These are phyloP conservation scores for Acanthurus tractus DNA, from an alignment of 2,797 vertebrate genomes.

Conservation along the genomic window DNA sequence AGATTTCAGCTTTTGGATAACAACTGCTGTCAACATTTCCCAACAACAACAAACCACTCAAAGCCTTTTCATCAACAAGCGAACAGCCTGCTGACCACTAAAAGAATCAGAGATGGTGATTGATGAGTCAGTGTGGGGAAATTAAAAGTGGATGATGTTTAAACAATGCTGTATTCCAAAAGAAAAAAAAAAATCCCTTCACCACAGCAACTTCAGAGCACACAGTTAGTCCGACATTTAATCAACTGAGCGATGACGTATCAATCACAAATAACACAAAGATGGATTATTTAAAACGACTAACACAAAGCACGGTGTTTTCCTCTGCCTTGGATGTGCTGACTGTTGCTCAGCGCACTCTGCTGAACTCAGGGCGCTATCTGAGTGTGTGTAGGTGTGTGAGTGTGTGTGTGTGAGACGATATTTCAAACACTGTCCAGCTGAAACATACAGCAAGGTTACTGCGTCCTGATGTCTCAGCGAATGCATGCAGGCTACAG, in stretches of 20 bases:
- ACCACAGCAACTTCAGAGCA: slow-evolving; percentile 3
- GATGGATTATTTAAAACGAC: background rate
- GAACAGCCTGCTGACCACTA: background rate
- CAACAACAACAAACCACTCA: background rate
- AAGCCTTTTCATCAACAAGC: background rate
- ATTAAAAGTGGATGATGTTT: slow-evolving; percentile 7
- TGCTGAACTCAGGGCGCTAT: slow-evolving; percentile 5
- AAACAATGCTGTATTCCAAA: slow-evolving; percentile 25
- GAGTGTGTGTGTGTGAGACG: background rate
- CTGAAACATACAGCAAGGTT: slow-evolving; percentile 30
- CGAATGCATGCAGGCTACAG: slow-evolving; percentile 21
- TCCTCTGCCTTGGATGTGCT: slow-evolving; percentile 7
- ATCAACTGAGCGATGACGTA: background rate
- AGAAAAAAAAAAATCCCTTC: slow-evolving; percentile 11
- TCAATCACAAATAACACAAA: slow-evolving; percentile 12
- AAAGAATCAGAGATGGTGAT: background rate
- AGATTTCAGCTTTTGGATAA: background rate
- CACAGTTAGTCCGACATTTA: slow-evolving; percentile 1
- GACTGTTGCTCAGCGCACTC: slow-evolving; percentile 5
- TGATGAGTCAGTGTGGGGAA: slow-evolving; percentile 19
- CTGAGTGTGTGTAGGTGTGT: slow-evolving; percentile 7
- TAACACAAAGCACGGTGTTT: slow-evolving; percentile 10
- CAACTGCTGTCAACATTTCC: background rate
- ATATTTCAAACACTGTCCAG: slow-evolving; percentile 29
- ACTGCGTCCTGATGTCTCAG: slow-evolving; percentile 2